Base-by-base conservation (phyloP, 2,797 vertebrate genomes). In the Lagodon rhomboides region DNA sequence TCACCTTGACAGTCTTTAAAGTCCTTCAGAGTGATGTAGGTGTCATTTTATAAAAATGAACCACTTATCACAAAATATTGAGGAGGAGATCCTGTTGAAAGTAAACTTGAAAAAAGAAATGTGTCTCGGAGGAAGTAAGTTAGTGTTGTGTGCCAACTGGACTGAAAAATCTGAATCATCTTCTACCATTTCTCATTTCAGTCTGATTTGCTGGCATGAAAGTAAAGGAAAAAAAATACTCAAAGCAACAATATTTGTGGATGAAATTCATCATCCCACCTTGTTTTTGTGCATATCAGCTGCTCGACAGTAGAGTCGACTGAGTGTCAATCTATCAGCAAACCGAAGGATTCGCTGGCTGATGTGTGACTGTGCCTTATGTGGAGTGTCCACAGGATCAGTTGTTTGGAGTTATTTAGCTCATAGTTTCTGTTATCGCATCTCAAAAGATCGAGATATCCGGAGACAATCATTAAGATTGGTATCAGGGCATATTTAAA, bases 41-140 rank as follows among this genome's bases (percentile, higher is more conserved):
- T 53, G 38, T 78, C 50, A 62, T 72, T 79, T 20, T 23, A 51
- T 22, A 66, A 41, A 60, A 63, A 49, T n/a, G 16, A 73, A 66
- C 7, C 53, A 25, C 56, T 56, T 46, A 50, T 17, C 51, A 18
- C 3, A n/a, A 30, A 47, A 60, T 43, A 46, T 47, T 70, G 60
- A 70, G 70, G 65, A 66, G 8, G 18, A 70, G 60, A 74, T 70
- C 17, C 12, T 17, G 15, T 46, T 63, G 20, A 51, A 44, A 75
- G 53, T 49, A 41, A 73, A 74, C 46, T 50, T 23, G 41, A 34
- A 51, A 25, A 43, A 27, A 41, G n/a, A 63, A 55, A 46, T 5
- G 4, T 23, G 13, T 16, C 47, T 66, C 54, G 6, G 38, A 67
- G 61, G 67, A 75, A 75, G 59, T 60, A 41, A 60, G 44, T 56